Conservation (phyloP, 1,140 invertebrate genomes). For the Paramacrobiotus metropolitanus region DNA sequence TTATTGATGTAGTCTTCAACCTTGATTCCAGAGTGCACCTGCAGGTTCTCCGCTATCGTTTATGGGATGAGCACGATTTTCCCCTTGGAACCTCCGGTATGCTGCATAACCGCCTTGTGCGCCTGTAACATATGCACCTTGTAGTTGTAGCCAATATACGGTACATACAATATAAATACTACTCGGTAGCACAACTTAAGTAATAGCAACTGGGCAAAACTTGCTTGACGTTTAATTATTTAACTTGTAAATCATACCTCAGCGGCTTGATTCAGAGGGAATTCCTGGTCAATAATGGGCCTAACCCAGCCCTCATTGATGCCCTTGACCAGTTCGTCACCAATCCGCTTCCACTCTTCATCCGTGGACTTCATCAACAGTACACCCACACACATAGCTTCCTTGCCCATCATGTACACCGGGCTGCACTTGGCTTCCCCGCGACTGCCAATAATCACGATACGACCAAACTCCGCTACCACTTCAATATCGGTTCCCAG, state of each 20-base stretch:
- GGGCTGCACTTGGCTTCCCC: neutral
- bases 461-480: conserved; percentile 23
- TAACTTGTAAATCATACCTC: neutral
- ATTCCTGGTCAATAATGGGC: conserved; percentile 26
- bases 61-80: neutral
- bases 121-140: conserved; percentile 13
- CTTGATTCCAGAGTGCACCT: no score
- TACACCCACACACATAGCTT: neutral
- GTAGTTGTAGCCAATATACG: neutral
- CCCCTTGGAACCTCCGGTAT: neutral
- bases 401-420: neutral
- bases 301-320: conserved; percentile 25
- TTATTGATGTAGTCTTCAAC: no score
- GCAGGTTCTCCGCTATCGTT: no score
- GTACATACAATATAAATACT: no score
- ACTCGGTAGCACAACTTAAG: no score
- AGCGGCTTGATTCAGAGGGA: conserved; percentile 22
- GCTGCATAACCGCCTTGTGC: neutral
- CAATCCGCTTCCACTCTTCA: conserved; percentile 22
- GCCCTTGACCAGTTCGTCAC: conserved; percentile 19
- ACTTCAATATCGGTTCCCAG: conserved; percentile 29
- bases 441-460: conserved; percentile 23
- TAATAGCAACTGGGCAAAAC: no score
- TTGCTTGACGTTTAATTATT: neutral
- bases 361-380: neutral